Conservation (phyloP, 2,888 invertebrate genomes). For the Bellardia pandia region DNA sequence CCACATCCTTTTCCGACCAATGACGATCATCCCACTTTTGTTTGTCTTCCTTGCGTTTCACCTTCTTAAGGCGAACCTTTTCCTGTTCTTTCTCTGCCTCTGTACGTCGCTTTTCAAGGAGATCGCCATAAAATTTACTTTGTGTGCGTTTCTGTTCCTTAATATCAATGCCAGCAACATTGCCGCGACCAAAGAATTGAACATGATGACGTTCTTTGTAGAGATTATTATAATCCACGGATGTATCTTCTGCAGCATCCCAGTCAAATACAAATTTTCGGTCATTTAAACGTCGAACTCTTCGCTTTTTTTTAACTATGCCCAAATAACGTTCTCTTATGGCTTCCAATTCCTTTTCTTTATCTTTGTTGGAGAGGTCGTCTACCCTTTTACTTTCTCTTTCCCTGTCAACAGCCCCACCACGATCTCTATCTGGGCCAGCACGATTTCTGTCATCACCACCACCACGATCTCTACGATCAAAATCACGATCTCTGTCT, state of each 20-base stretch:
- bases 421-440: conserved; percentile 76
- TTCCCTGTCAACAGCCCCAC: conserved; percentile 78
- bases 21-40: conserved; percentile 99
- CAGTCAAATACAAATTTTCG: conserved; percentile 99
- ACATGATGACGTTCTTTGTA: conserved; percentile 99
- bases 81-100: conserved; percentile 99
- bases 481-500: conserved; percentile 62
- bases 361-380: conserved; percentile 88
- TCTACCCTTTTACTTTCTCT: conserved; percentile 84
- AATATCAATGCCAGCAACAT: conserved; percentile 97
- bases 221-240: conserved; percentile 97
- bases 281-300: conserved; percentile 97
- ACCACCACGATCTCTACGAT: conserved; percentile 68
- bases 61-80: conserved; percentile 95
- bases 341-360: conserved; percentile 96
- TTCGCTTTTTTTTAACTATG: conserved; percentile 94
- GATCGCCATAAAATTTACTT: conserved; percentile 97
- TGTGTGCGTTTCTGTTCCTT: conserved; percentile 98
- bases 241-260: conserved; percentile 99
- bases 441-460: conserved; percentile 84
- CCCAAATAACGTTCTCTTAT: conserved; percentile 98
- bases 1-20: conserved; percentile 97
- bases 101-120: conserved; percentile 96
- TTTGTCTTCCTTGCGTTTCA: conserved; percentile 97
- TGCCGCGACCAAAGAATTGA: conserved; percentile 98